Conservation (phyloP, 2,888 invertebrate genomes). For the Callinectes sapidus region DNA sequence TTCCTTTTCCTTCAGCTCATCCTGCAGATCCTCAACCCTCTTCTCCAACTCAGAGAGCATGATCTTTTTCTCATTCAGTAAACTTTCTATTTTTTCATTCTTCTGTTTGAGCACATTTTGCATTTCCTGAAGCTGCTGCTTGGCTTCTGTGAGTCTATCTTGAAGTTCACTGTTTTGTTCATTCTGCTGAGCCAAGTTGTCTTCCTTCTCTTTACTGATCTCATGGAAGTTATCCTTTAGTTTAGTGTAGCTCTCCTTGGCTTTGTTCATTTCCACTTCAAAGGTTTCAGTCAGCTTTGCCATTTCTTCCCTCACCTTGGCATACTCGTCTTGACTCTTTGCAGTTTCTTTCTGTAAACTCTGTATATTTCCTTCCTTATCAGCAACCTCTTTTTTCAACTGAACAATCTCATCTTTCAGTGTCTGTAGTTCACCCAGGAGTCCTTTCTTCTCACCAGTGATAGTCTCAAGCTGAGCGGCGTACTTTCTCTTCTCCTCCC, state of each 20-base stretch:
- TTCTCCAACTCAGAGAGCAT: slow-evolving; percentile 51
- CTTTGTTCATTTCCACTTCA: slow-evolving; percentile 50
- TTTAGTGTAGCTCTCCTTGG: slow-evolving; percentile 43
- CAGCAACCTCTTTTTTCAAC: background rate
- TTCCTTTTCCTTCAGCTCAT: slow-evolving; percentile 55
- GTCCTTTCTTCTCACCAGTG: slow-evolving; percentile 40
- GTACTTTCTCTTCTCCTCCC: slow-evolving; percentile 52
- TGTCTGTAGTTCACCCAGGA: slow-evolving; percentile 30
- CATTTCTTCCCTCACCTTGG: slow-evolving; percentile 47
- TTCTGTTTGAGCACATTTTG: slow-evolving; percentile 38
- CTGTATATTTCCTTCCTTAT: slow-evolving; percentile 29
- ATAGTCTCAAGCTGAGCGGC: slow-evolving; percentile 41
- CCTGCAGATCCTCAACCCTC: slow-evolving; percentile 50
- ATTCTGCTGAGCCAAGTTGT: slow-evolving; percentile 3
- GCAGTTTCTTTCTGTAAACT: background rate
- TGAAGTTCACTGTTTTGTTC: slow-evolving; percentile 39
- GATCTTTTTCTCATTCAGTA: slow-evolving; percentile 53
- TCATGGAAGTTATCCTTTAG: slow-evolving; percentile 45
- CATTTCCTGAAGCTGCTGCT: slow-evolving; percentile 21
- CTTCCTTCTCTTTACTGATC: slow-evolving; percentile 47
- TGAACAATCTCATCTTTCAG: slow-evolving; percentile 7
- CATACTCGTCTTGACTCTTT: slow-evolving; percentile 38
- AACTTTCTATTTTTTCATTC: slow-evolving; percentile 55
- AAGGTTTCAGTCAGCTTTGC: slow-evolving; percentile 28
- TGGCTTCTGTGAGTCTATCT: background rate